A percentile compares a stretch with the other conserved stretches of the same genome.
phyloP scores from a whole-genome alignment of 2,888 invertebrate genomes.

The Antheraea yamamai region DNA sequence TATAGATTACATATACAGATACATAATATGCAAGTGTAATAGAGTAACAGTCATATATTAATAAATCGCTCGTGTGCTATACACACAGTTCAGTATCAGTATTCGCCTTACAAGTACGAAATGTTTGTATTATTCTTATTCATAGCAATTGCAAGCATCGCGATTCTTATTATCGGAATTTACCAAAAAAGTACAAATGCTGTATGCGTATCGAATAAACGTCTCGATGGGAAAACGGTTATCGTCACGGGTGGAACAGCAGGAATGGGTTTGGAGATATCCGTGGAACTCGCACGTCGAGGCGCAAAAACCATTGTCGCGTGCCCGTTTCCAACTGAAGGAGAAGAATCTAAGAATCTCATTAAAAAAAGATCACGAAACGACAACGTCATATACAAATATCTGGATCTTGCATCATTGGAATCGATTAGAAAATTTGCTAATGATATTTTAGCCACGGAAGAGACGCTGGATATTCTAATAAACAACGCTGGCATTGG shows the following conservation, averaged over 20 bases:
- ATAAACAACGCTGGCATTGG: slow-evolving; percentile 95
- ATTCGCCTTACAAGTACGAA: background rate
- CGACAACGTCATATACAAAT: slow-evolving; percentile 85
- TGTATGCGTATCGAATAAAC: slow-evolving; percentile 34
- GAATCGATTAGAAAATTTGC: slow-evolving; percentile 91
- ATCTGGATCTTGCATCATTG: slow-evolving; percentile 88
- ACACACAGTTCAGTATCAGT: background rate
- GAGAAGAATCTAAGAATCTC: slow-evolving; percentile 75
- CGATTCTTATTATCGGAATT: slow-evolving; percentile 29
- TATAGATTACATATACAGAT: too few species aligned
- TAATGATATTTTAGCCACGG: slow-evolving; percentile 86
- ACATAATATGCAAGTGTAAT: too few species aligned
- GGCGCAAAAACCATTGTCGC: slow-evolving; percentile 71
- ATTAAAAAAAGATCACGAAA: slow-evolving; percentile 86
- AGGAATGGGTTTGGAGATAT: slow-evolving; percentile 71
- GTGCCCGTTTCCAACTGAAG: slow-evolving; percentile 68
- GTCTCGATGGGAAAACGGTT: slow-evolving; percentile 36
- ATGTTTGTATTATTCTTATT: slow-evolving; percentile 21
- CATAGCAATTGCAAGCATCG: slow-evolving; percentile 22
- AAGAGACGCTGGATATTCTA: slow-evolving; percentile 89
- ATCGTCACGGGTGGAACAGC: slow-evolving; percentile 70
- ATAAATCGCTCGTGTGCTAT: background rate
- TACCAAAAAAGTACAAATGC: slow-evolving; percentile 42
- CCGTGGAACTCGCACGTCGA: slow-evolving; percentile 65
- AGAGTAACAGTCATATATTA: background rate